Evolutionary conservation across 2,797 vertebrate genomes (phyloP), one percentile per base, ranked within the genome.

Genomic region (Poeciliopsis presidionis): DNA sequence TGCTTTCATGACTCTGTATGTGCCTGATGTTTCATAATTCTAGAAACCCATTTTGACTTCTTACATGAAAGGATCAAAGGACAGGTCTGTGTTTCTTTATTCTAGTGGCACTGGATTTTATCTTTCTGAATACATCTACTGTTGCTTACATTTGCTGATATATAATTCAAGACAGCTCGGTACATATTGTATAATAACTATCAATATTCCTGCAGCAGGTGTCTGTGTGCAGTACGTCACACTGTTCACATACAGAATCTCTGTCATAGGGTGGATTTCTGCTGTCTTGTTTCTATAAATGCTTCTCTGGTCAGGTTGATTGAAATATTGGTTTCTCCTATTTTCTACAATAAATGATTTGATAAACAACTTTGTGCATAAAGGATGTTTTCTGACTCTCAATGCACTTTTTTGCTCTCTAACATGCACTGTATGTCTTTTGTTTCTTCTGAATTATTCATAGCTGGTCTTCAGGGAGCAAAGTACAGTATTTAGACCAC

Each of bases 381-480:
- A 72, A 76, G 67, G 43, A 2, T 45, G 61, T 53, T 59, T 70
- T 71, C 70, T 80, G 82, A 79, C 79, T 84, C 72, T 22, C n/a
- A 28, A 36, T 84, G 80, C 85, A 85, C 84, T 74, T 75, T 47
- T 20, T 61, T 61, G 73, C 84, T 83, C 72, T 76, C 5, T 75
- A 87, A 73, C 72, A 75, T 69, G 46, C 83, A 76, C 81, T 81
- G 55, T 57, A 74, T 57, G 8, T 73, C 51, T 61, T 59, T 76
- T 75, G 41, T 71, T 75, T 69, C 63, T 36, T 53, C 84, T 89
- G 69, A 90, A 91, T 88, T 91, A 91, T 92, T 88, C 81, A 90
- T 87, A 47, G 9, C 61, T 28, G 39, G 73, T 84, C 83, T 43
- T 55, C 72, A 41, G 76, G 69, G 57, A 73, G 39, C 65, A n/a